These are phyloP conservation scores for Syncerus caffer DNA, from an alignment of 2,797 vertebrate genomes.

Conservation along the genomic window DNA sequence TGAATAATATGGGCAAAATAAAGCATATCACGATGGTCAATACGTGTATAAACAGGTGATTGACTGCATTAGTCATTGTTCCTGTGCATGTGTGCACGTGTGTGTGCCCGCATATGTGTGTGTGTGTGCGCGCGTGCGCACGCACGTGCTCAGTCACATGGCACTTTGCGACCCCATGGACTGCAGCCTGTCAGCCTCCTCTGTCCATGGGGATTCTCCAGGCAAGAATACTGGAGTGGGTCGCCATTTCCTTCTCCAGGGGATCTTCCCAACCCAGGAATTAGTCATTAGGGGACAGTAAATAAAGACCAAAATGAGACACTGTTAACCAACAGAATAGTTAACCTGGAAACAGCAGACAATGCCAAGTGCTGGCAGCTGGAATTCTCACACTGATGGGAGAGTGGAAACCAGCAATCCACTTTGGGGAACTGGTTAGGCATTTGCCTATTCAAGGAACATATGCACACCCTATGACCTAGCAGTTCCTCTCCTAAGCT, in stretches of 20 bases:
- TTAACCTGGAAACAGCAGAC: neutral
- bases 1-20: no score
- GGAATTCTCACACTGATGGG: fast-evolving
- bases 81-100: neutral
- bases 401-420: fast-evolving
- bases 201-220: no score
- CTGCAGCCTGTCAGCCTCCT: neutral
- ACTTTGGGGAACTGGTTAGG: fast-evolving
- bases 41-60: neutral
- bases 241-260: fast-evolving
- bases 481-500: neutral
- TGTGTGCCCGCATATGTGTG: neutral
- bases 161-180: neutral
- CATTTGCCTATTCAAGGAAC: fast-evolving
- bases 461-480: fast-evolving
- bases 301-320: neutral
- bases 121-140: fast-evolving
- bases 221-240: neutral
- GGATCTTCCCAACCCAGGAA: no score
- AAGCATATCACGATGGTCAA: neutral
- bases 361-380: fast-evolving
- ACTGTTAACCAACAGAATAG: fast-evolving
- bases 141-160: fast-evolving
- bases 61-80: neutral
- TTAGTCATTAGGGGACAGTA: neutral